phyloP scores from a whole-genome alignment of 30 jellyfish, hydroid and myxozoan species.

The Mastigias papua region DNA sequence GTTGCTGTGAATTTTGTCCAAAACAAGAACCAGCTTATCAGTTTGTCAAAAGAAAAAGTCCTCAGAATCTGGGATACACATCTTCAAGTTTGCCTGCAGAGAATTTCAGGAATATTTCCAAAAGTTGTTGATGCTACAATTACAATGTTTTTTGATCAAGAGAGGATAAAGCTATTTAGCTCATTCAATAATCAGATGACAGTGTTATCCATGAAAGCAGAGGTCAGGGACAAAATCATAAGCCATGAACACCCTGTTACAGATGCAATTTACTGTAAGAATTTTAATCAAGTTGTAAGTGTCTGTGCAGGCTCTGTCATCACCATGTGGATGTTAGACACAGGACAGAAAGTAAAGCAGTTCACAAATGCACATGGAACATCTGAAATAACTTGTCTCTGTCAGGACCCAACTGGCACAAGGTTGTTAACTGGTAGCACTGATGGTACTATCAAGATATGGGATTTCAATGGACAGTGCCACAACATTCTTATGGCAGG shows the following conservation, averaged over 20 bases:
- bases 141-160: constrained; percentile 84
- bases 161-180: constrained; percentile 58
- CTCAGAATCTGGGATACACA: constrained; percentile 96
- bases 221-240: constrained; percentile 64
- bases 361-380: constrained; percentile 93
- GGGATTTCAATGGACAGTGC: constrained; percentile 97
- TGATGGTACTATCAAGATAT: constrained; percentile 90
- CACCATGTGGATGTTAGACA: constrained; percentile 90
- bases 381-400: constrained; percentile 89
- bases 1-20: constrained; percentile 80
- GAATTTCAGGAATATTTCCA: constrained; percentile 90
- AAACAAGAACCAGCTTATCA: constrained; percentile 77
- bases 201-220: constrained; percentile 81
- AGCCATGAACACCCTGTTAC: constrained; percentile 91
- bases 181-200: constrained; percentile 82
- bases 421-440: constrained; percentile 91
- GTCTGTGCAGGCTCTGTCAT: constrained; percentile 91
- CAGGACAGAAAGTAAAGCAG: constrained; percentile 98
- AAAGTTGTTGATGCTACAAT: constrained; percentile 77
- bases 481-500: constrained; percentile 85
- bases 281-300: constrained; percentile 83
- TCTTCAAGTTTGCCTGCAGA: constrained; percentile 92
- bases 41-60: constrained; percentile 93
- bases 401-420: constrained; percentile 79
- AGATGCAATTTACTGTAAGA: constrained; percentile 73